Percentiles rank a stretch among this genome's conserved stretches.
These are phyloP conservation scores for Epizoanthus ramosus DNA, from an alignment of 92 coral and sea anemone genomes.

Conservation along the genomic window DNA sequence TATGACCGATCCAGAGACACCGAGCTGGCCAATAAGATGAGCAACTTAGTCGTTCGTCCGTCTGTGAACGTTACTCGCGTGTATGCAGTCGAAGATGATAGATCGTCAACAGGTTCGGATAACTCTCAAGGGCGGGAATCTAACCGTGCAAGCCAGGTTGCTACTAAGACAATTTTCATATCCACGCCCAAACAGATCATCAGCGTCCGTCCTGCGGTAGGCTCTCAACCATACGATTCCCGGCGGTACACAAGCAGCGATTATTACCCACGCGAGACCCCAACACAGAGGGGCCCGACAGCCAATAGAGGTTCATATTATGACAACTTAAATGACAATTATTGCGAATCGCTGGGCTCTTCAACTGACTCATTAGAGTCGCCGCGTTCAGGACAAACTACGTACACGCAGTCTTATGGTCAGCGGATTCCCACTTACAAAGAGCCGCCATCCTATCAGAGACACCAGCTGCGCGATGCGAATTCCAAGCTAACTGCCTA, in stretches of 20 bases:
- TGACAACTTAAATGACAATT: slow-evolving; percentile 22
- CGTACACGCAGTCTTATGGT: background rate
- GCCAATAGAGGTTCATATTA: slow-evolving; percentile 35
- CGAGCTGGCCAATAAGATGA: slow-evolving; percentile 60
- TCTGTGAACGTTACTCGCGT: slow-evolving; percentile 8
- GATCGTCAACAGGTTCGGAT: slow-evolving; percentile 4
- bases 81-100: slow-evolving; percentile 16
- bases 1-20: slow-evolving; percentile 66
- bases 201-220: background rate
- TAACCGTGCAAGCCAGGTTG: background rate
- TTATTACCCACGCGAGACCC: background rate
- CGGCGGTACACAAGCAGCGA: slow-evolving; percentile 23
- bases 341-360: background rate
- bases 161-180: slow-evolving; percentile 1
- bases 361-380: slow-evolving; percentile 24
- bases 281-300: slow-evolving; percentile 6
- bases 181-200: slow-evolving; percentile 25
- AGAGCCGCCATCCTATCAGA: slow-evolving; percentile 38
- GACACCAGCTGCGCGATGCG: slow-evolving; percentile 19
- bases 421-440: slow-evolving; percentile 29
- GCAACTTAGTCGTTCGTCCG: slow-evolving; percentile 44
- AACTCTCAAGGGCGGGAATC: background rate
- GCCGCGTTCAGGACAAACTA: background rate
- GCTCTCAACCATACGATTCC: background rate
- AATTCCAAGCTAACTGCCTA: slow-evolving; percentile 2